A percentile compares a stretch with the other conserved stretches of the same genome.
Conservation (phyloP, 1,140 invertebrate genomes). For the Thaumetopoea pityocampa region DNA sequence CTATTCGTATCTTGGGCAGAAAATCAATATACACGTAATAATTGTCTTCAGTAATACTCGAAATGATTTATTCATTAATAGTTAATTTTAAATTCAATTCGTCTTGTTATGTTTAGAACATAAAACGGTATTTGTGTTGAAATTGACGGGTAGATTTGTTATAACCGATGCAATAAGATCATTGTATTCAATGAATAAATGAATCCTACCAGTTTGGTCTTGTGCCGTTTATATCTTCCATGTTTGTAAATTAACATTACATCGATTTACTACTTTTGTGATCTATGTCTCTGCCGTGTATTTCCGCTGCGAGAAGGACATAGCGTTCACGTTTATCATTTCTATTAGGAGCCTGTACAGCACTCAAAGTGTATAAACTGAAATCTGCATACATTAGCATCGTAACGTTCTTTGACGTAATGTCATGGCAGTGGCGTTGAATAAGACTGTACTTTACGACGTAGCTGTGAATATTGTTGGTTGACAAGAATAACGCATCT, state of each 20-base stretch:
- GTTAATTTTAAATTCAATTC: slow-evolving; percentile 12
- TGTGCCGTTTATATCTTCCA: slow-evolving; percentile 4
- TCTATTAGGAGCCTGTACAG: no score
- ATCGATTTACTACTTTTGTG: no score
- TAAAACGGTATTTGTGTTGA: slow-evolving; percentile 16
- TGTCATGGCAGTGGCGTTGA: no score
- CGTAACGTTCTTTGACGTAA: no score
- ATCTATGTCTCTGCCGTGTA: no score
- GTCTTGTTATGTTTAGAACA: slow-evolving; percentile 11
- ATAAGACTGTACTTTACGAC: no score
- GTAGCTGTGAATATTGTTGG: no score
- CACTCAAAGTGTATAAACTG: no score
- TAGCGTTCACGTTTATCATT: no score
- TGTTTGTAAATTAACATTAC: slow-evolving; percentile 10
- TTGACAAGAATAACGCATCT: no score
- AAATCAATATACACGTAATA: neutral
- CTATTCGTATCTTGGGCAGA: neutral
- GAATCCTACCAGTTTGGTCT: slow-evolving; percentile 17
- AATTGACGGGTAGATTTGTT: slow-evolving; percentile 15
- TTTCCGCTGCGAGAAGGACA: no score
- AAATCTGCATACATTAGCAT: no score
- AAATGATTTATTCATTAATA: slow-evolving; percentile 3
- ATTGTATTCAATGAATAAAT: slow-evolving; percentile 29
- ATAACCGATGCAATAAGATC: slow-evolving; percentile 17
- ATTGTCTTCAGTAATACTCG: neutral